phyloP scores from a whole-genome alignment of 1,140 invertebrate genomes.

The Pomacea maculata region DNA sequence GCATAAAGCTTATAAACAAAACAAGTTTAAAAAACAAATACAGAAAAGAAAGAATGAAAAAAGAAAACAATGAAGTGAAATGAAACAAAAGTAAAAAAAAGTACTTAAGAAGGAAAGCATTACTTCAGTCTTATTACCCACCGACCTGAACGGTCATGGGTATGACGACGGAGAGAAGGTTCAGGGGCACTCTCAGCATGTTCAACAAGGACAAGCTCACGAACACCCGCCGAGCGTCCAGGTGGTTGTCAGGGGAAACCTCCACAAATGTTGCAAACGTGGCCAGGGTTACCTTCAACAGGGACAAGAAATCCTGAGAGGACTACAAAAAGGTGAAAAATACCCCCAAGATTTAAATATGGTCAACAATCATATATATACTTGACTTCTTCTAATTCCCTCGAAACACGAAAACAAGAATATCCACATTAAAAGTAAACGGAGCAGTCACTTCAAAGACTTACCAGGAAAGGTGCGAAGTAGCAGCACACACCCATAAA shows the following conservation, averaged over 20 bases:
- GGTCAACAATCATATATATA: too few species aligned
- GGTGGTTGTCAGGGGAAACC: constrained; percentile 19
- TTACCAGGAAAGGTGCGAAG: constrained; percentile 85
- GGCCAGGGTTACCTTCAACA: too few species aligned
- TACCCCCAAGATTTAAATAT: too few species aligned
- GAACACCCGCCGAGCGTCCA: constrained; percentile 89
- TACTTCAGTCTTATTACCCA: not conserved
- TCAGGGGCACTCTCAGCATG: constrained; percentile 88
- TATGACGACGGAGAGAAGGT: constrained; percentile 60
- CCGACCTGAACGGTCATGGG: constrained; percentile 31
- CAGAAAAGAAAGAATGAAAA: too few species aligned
- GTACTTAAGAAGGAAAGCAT: not conserved
- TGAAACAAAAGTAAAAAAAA: not conserved
- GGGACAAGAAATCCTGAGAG: too few species aligned
- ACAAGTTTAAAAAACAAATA: not conserved
- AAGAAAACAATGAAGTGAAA: not conserved
- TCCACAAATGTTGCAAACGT: constrained; percentile 29
- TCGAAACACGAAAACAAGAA: too few species aligned
- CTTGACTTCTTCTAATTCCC: not conserved
- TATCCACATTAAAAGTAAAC: not conserved
- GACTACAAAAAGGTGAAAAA: too few species aligned
- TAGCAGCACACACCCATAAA: constrained; percentile 93
- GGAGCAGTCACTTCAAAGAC: not conserved
- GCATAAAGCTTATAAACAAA: too few species aligned
- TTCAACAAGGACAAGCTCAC: constrained; percentile 97